Percentiles rank a stretch among this genome's conserved stretches.
Conservation (phyloP, 2,888 invertebrate species). For the Drosophila niveifrons region DNA sequence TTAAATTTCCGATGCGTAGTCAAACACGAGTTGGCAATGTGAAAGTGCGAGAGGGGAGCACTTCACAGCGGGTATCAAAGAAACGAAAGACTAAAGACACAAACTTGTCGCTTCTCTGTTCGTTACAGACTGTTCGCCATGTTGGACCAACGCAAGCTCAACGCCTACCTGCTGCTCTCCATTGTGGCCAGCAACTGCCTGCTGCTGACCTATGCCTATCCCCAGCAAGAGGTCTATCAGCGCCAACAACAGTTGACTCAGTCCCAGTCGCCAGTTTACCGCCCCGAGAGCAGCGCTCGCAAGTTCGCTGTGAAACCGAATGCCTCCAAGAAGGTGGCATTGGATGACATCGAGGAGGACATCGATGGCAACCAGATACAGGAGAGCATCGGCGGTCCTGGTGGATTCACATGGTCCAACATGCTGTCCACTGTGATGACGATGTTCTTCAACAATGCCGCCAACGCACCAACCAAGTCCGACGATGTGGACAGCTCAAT, state of each 20-base stretch:
- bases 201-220: conserved; percentile 89
- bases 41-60: conserved; percentile 49
- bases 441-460: conserved; percentile 91
- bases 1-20: conserved; percentile 56
- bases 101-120: conserved; percentile 38
- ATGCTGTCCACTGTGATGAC: conserved; percentile 95
- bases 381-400: conserved; percentile 87
- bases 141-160: conserved; percentile 88
- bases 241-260: conserved; percentile 66
- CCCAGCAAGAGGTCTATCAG: conserved; percentile 86
- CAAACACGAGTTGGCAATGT: conserved; percentile 47
- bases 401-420: conserved; percentile 95
- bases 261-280: conserved; percentile 79
- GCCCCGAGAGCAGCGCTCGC: conserved; percentile 84
- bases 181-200: conserved; percentile 89
- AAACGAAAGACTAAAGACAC: conserved; percentile 65
- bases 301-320: conserved; percentile 96
- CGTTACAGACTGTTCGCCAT: conserved; percentile 85
- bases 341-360: conserved; percentile 93
- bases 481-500: conserved; percentile 89
- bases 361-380: conserved; percentile 91
- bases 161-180: conserved; percentile 90
- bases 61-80: neutral
- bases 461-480: conserved; percentile 90
- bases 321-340: conserved; percentile 93